These are phyloP conservation scores for Synanthedon myopaeformis DNA, from an alignment of 2,888 invertebrate genomes.

Conservation along the genomic window DNA sequence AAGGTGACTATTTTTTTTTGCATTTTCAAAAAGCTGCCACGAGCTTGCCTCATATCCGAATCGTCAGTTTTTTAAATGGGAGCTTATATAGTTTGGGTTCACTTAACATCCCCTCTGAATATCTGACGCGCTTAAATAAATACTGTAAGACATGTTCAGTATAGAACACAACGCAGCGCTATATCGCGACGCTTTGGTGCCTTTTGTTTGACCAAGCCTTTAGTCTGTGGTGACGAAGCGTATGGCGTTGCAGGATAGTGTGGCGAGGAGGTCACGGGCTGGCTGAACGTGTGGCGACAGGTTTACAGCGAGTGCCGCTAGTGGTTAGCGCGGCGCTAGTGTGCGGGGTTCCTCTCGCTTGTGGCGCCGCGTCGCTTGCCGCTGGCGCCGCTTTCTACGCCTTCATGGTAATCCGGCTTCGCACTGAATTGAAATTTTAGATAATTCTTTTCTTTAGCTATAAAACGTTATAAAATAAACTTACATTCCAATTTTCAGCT, in stretches of 20 bases:
- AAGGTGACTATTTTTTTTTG: too few relatives aligned
- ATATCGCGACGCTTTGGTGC: not conserved
- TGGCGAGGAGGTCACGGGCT: conserved; percentile 53
- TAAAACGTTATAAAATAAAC: too few relatives aligned
- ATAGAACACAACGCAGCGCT: not conserved
- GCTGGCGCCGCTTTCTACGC: conserved; percentile 77
- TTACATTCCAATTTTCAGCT: too few relatives aligned
- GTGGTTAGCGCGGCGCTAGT: conserved; percentile 74
- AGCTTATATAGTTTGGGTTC: too few relatives aligned
- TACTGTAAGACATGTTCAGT: not conserved
- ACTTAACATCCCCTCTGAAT: too few relatives aligned
- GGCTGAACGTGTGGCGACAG: conserved; percentile 74
- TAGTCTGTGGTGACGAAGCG: not conserved
- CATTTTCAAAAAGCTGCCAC: too few relatives aligned
- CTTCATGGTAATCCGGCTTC: conserved; percentile 66
- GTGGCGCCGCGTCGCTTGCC: conserved; percentile 79
- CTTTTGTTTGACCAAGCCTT: too few relatives aligned
- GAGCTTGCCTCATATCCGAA: too few relatives aligned
- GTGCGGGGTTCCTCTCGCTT: conserved; percentile 74
- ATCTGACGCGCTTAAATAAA: too few relatives aligned
- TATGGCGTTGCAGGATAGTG: conserved; percentile 30
- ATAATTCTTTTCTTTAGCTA: too few relatives aligned
- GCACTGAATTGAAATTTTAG: too few relatives aligned
- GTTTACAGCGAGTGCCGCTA: conserved; percentile 77
- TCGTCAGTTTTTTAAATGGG: too few relatives aligned